Evolutionary conservation across 2,888 invertebrate species (phyloP).

Genomic region (Polylopha cassiicola): DNA sequence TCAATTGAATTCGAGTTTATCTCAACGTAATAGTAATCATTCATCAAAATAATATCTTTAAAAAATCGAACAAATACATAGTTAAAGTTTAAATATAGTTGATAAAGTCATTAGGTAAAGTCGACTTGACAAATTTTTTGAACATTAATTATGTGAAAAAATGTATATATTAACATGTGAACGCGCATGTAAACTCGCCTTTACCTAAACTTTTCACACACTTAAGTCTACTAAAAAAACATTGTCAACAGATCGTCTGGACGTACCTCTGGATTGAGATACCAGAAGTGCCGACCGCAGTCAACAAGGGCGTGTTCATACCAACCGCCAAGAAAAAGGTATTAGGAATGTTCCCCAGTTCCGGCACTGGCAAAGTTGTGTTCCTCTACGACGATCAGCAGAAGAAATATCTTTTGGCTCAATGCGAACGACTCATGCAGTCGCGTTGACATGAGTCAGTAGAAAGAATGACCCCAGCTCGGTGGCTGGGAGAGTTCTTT

Average conservation of each 20-base stretch:
- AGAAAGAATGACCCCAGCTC: constrained; percentile 51
- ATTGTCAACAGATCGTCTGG: constrained; percentile 81
- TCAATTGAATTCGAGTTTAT: too few relatives aligned
- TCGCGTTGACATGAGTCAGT: constrained; percentile 67
- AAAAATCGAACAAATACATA: too few relatives aligned
- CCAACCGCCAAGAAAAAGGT: constrained; percentile 78
- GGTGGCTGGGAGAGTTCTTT: constrained; percentile 59
- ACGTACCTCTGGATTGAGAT: constrained; percentile 87
- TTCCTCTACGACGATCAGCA: constrained; percentile 66
- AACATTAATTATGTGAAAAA: too few relatives aligned
- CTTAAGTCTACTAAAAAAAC: not conserved
- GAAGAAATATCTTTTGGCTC: constrained; percentile 61
- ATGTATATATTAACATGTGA: too few relatives aligned
- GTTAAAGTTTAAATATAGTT: too few relatives aligned
- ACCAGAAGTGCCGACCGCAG: constrained; percentile 79
- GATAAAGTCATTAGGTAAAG: too few relatives aligned
- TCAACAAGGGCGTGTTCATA: constrained; percentile 83
- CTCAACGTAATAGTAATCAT: too few relatives aligned
- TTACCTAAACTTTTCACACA: too few relatives aligned
- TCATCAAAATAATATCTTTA: too few relatives aligned
- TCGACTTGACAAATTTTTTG: too few relatives aligned
- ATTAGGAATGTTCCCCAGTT: constrained; percentile 79
- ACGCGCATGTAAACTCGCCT: too few relatives aligned
- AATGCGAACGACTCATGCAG: constrained; percentile 59
- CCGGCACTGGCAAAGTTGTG: constrained; percentile 79